Percentiles rank a stretch among this genome's conserved stretches.
These are phyloP conservation scores for Leptodactylus fallax DNA, from an alignment of 2,797 vertebrate species.

Conservation along the genomic window DNA sequence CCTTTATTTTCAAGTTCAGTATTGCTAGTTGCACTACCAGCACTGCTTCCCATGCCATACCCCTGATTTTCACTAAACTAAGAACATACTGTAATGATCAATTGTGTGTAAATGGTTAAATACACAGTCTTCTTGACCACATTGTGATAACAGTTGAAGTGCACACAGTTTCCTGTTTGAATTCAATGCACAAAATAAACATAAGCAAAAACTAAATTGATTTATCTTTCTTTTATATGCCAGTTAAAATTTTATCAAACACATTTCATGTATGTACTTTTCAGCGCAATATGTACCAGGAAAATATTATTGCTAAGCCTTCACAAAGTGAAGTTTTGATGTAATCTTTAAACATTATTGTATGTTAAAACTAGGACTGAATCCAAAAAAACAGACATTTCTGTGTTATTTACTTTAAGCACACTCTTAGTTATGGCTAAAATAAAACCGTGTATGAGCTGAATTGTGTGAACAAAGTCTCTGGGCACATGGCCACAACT, in stretches of 20 bases:
- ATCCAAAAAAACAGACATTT: background rate
- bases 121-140: constrained; percentile 91
- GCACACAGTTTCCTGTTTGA: constrained; percentile 96
- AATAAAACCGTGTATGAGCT: background rate
- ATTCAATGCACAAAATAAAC: constrained; percentile 90
- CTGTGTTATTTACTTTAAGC: background rate
- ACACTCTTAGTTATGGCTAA: background rate
- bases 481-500: background rate
- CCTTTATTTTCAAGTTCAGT: constrained; percentile 95
- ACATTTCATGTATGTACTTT: background rate
- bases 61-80: constrained; percentile 85
- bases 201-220: constrained; percentile 77
- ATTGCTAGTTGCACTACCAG: constrained; percentile 85
- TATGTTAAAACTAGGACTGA: background rate
- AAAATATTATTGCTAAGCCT: background rate
- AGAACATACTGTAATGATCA: constrained; percentile 86
- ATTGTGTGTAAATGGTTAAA: constrained; percentile 93
- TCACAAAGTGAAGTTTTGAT: background rate
- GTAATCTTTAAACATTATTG: background rate
- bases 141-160: constrained; percentile 92
- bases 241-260: constrained; percentile 20
- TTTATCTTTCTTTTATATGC: constrained; percentile 49
- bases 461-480: background rate
- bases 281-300: background rate
- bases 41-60: constrained; percentile 85